Conservation (phyloP, 2,797 vertebrate species). For the Karalla daura region DNA sequence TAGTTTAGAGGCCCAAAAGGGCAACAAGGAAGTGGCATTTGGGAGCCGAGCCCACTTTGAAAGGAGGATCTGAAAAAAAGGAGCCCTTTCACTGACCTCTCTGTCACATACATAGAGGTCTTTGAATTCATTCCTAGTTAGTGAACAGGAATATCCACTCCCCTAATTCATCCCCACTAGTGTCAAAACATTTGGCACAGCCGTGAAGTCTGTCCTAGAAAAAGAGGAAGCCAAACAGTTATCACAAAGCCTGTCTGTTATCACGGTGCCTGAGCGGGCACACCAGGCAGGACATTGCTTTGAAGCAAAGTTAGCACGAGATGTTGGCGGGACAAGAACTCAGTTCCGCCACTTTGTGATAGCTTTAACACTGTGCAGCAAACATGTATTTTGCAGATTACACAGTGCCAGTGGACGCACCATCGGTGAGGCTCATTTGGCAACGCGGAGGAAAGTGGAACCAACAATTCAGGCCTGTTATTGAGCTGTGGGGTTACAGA, state of each 20-base stretch:
- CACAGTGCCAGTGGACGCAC: slow-evolving; percentile 37
- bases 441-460: slow-evolving; percentile 37
- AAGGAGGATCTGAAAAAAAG: slow-evolving; percentile 47
- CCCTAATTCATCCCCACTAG: background rate
- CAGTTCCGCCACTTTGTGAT: slow-evolving; percentile 22
- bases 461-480: slow-evolving; percentile 43
- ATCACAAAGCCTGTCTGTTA: slow-evolving; percentile 27
- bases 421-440: slow-evolving; percentile 33
- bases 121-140: slow-evolving; percentile 6
- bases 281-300: slow-evolving; percentile 11
- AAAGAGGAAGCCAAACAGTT: slow-evolving; percentile 54
- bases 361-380: slow-evolving; percentile 24
- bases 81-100: slow-evolving; percentile 46
- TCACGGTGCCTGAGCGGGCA: slow-evolving; percentile 39
- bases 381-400: slow-evolving; percentile 69
- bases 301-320: slow-evolving; percentile 41
- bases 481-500: slow-evolving; percentile 47
- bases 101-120: slow-evolving; percentile 8
- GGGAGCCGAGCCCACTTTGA: slow-evolving; percentile 28
- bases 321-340: slow-evolving; percentile 22
- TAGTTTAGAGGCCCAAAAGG: slow-evolving; percentile 32
- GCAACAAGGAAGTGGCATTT: slow-evolving; percentile 29
- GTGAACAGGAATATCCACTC: background rate
- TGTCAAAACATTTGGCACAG: slow-evolving; percentile 43
- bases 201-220: slow-evolving; percentile 28